Evolutionary conservation across 2,797 vertebrate species (phyloP).

Genomic region (Varecia variegata): DNA sequence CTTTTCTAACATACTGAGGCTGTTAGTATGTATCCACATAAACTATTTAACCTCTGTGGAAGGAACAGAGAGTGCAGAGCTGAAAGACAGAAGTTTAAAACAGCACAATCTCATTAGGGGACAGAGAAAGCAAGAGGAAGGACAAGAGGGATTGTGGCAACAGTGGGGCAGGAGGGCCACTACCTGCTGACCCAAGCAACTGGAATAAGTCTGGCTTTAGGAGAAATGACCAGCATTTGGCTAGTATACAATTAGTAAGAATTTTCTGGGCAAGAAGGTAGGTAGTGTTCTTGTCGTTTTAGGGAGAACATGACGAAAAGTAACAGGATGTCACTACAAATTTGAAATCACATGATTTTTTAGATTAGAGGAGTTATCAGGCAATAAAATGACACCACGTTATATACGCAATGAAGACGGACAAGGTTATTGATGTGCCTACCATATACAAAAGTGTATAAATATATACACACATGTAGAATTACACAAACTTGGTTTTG

Average conservation of each 20-base stretch:
- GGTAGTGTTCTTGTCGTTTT: neutral
- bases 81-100: neutral
- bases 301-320: neutral
- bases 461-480: neutral
- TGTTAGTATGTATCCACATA: no score
- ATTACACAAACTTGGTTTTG: neutral
- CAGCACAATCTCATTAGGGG: neutral
- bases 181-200: fast-evolving
- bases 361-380: neutral
- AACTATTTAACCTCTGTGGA: neutral
- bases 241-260: no score
- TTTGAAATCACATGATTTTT: neutral
- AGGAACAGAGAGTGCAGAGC: neutral
- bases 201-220: neutral
- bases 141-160: fast-evolving
- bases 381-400: neutral
- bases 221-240: neutral
- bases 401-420: neutral
- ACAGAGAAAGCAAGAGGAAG: neutral
- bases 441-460: neutral
- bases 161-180: fast-evolving
- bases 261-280: neutral
- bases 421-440: neutral
- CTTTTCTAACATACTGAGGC: neutral
- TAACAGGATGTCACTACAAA: neutral